Evolutionary conservation across 2,113 vertebrate species (phyloP).

Genomic region (Chamaetylas fuelleborni): DNA sequence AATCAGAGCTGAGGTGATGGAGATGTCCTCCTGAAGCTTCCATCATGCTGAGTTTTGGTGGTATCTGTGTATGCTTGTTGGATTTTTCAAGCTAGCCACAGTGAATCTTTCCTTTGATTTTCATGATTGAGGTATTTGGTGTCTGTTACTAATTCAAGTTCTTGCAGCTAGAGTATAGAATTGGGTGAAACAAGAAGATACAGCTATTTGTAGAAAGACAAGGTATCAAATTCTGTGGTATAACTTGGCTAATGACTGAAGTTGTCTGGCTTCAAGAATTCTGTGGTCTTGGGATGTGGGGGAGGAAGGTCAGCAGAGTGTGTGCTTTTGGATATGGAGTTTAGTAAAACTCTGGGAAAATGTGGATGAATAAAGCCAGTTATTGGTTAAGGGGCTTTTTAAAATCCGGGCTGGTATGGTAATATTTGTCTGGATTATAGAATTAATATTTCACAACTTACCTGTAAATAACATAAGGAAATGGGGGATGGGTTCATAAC

Average conservation of each 20-base stretch:
- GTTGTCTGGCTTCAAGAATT: neutral
- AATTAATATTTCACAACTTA: neutral
- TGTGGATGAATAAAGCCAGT: neutral
- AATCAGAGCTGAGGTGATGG: neutral
- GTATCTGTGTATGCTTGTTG: accelerated
- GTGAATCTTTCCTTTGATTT: neutral
- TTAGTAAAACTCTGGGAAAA: neutral
- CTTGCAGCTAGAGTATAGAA: neutral
- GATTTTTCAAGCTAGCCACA: neutral
- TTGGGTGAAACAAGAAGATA: neutral
- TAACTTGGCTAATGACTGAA: neutral
- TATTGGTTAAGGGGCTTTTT: neutral
- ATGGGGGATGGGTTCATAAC: neutral
- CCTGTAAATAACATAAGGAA: neutral
- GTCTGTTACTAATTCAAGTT: neutral
- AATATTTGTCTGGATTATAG: neutral
- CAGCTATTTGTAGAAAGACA: neutral
- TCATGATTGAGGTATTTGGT: neutral
- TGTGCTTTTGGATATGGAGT: neutral
- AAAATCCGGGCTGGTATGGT: neutral
- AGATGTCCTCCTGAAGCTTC: neutral
- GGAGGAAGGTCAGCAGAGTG: neutral
- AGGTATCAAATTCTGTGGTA: neutral
- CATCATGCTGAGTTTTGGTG: accelerated
- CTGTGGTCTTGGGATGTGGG: accelerated